A percentile compares a stretch with the other conserved stretches of the same genome.
These are phyloP conservation scores for Micrastur ruficollis DNA, from an alignment of 2,797 vertebrate species.

Conservation along the genomic window DNA sequence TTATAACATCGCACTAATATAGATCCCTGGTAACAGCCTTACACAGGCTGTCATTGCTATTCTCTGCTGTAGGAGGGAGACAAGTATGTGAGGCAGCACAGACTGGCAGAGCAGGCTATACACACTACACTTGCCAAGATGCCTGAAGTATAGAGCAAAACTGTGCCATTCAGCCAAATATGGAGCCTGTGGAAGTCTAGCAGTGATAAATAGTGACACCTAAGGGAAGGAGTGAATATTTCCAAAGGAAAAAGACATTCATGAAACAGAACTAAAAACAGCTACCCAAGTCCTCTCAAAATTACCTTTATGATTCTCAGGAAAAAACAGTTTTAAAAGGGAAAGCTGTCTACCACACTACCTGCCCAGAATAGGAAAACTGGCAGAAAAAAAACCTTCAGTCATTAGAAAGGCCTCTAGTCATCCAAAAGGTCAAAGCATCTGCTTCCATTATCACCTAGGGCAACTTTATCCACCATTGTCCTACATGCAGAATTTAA, in stretches of 20 bases:
- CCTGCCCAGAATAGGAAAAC: not conserved
- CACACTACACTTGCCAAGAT: slow-evolving; percentile 37
- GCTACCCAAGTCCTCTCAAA: not conserved
- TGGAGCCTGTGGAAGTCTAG: not conserved
- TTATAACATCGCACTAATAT: slow-evolving; percentile 25
- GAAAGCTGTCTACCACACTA: accelerated
- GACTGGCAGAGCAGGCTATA: slow-evolving; percentile 53
- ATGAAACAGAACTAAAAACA: not conserved
- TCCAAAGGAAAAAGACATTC: not conserved
- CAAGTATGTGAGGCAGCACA: slow-evolving; percentile 53
- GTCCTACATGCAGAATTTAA: accelerated
- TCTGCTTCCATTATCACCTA: not conserved
- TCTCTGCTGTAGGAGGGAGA: slow-evolving; percentile 57
- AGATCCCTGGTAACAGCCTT: slow-evolving; percentile 40
- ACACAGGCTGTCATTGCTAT: slow-evolving; percentile 48
- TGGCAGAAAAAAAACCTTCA: not conserved
- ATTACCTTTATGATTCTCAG: not conserved
- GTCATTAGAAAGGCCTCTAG: not conserved
- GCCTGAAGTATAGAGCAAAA: slow-evolving; percentile 18
- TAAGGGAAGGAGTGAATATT: slow-evolving; percentile 36
- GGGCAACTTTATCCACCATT: not conserved
- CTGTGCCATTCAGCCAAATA: slow-evolving; percentile 7
- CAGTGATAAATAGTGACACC: slow-evolving; percentile 44
- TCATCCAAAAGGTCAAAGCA: not conserved
- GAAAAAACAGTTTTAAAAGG: not conserved